These are phyloP conservation scores for Nasua narica DNA, from an alignment of 2,797 vertebrate genomes.

Conservation along the genomic window DNA sequence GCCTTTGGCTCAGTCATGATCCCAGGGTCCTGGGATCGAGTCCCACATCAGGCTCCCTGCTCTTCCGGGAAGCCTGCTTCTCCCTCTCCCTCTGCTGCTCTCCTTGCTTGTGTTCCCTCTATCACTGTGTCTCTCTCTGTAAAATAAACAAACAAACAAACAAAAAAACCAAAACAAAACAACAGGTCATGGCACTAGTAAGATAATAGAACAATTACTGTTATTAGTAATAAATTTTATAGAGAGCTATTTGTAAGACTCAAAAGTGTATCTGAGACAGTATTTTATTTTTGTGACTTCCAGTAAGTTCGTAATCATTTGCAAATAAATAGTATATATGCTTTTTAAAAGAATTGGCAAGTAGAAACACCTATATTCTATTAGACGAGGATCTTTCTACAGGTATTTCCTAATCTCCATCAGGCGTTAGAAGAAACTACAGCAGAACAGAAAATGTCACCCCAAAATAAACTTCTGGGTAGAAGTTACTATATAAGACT, in stretches of 20 bases:
- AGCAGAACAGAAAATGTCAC: not conserved
- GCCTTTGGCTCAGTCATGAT: too few species aligned
- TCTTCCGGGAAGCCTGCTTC: too few species aligned
- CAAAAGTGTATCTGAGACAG: not conserved
- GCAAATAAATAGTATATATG: not conserved
- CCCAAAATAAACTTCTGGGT: not conserved
- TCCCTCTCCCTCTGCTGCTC: too few species aligned
- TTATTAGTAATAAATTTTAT: not conserved
- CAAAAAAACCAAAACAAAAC: not conserved
- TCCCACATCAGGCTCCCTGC: too few species aligned
- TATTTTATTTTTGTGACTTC: not conserved
- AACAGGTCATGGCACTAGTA: not conserved
- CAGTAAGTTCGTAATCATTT: not conserved
- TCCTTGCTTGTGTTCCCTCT: too few species aligned
- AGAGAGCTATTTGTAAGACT: not conserved
- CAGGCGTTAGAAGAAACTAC: not conserved
- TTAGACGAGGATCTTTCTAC: not conserved
- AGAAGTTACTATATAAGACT: too few species aligned
- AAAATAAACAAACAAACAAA: too few species aligned
- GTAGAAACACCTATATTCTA: not conserved
- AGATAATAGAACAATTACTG: not conserved
- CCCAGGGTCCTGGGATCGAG: too few species aligned
- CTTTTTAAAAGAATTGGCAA: not conserved
- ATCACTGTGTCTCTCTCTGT: too few species aligned
- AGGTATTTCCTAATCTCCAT: not conserved